These are phyloP conservation scores for Pinctada fucata DNA, from an alignment of 2,888 invertebrate genomes.

Conservation along the genomic window DNA sequence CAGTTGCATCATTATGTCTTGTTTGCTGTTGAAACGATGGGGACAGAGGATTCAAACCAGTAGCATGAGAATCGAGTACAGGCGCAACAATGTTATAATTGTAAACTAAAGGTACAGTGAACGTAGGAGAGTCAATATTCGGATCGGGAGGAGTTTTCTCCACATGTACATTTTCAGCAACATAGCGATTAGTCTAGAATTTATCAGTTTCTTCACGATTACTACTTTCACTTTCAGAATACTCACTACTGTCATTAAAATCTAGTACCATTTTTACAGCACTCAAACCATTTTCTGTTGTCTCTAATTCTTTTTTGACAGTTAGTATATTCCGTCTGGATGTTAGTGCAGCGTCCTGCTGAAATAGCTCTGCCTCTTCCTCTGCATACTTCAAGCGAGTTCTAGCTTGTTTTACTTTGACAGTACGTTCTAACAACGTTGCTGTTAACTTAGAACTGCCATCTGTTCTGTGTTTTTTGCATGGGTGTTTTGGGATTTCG, in stretches of 20 bases:
- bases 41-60: neutral
- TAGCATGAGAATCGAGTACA: neutral
- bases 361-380: conserved; percentile 18
- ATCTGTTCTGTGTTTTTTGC: too few species aligned
- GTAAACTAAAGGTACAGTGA: neutral
- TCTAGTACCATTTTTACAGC: too few species aligned
- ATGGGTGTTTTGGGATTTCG: too few species aligned
- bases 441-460: too few species aligned
- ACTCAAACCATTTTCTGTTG: conserved; percentile 17
- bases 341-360: conserved; percentile 7
- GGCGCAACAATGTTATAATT: neutral
- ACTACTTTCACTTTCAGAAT: neutral
- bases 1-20: conserved; percentile 2
- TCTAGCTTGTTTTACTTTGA: neutral
- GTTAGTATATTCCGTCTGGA: conserved; percentile 2
- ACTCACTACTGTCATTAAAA: neutral
- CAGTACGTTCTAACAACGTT: neutral
- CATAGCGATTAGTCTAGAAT: too few species aligned
- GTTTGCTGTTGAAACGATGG: neutral
- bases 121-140: too few species aligned
- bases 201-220: neutral
- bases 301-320: conserved; percentile 5
- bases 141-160: too few species aligned
- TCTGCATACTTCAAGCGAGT: too few species aligned
- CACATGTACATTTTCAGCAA: too few species aligned